These are phyloP conservation scores for Hermetia illucens DNA, from an alignment of 1,140 invertebrate genomes.

Conservation along the genomic window DNA sequence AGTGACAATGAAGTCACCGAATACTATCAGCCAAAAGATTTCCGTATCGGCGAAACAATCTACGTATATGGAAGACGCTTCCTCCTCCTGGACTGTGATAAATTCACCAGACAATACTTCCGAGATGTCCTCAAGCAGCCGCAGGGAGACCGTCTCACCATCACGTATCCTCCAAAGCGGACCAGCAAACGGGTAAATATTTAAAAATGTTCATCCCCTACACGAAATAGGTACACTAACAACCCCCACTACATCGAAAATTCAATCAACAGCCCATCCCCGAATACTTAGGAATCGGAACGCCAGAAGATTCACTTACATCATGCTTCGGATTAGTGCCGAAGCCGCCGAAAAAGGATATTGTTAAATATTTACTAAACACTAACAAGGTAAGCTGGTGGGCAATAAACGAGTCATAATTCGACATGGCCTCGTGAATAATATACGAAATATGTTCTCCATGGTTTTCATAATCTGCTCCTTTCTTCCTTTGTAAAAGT, in stretches of 20 bases:
- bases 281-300: slow-evolving; percentile 55
- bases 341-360: slow-evolving; percentile 51
- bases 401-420: no score
- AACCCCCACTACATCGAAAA: no score
- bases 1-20: slow-evolving; percentile 53
- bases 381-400: slow-evolving; percentile 35
- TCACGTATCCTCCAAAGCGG: slow-evolving; percentile 10
- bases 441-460: slow-evolving; percentile 13
- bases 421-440: not conserved
- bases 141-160: slow-evolving; percentile 9
- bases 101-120: slow-evolving; percentile 66
- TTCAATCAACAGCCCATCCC: slow-evolving; percentile 33
- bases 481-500: slow-evolving; percentile 19
- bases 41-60: slow-evolving; percentile 54
- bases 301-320: slow-evolving; percentile 56
- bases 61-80: slow-evolving; percentile 53
- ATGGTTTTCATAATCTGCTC: not conserved
- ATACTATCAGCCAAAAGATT: slow-evolving; percentile 61
- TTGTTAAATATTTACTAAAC: slow-evolving; percentile 47
- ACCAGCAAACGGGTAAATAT: slow-evolving; percentile 1
- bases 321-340: slow-evolving; percentile 51
- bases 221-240: slow-evolving; percentile 18
- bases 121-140: slow-evolving; percentile 16
- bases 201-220: slow-evolving; percentile 1
- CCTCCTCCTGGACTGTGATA: slow-evolving; percentile 64